phyloP scores from a whole-genome alignment of 1,140 invertebrate species.

The Drosophila orosa region DNA sequence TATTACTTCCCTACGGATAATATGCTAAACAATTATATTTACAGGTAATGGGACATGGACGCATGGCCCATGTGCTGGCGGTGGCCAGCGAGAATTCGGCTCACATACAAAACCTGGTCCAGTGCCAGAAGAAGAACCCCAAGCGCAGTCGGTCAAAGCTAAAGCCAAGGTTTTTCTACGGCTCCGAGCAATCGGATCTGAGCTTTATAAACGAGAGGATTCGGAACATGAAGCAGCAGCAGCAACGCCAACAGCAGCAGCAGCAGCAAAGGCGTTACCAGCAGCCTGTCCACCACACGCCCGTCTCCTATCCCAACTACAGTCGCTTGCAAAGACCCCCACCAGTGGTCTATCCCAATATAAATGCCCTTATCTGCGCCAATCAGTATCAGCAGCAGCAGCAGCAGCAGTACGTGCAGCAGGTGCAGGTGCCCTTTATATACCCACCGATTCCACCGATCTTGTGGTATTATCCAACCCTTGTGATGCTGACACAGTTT shows the following conservation, averaged over 20 bases:
- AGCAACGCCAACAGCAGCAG: background rate
- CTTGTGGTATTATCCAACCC: background rate
- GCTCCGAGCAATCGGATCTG: conserved; percentile 32
- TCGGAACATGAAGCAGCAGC: background rate
- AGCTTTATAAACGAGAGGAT: conserved; percentile 42
- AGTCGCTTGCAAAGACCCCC: background rate
- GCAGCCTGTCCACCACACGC: background rate
- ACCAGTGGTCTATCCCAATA: conserved; percentile 4
- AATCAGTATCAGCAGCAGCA: conserved; percentile 14
- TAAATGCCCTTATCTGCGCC: conserved; percentile 8
- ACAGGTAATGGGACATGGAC: conserved; percentile 60
- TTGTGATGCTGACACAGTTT: conserved; percentile 5
- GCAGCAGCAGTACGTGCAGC: too few relatives aligned
- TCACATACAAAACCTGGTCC: conserved; percentile 65
- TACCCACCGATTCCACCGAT: background rate
- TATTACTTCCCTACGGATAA: too few relatives aligned
- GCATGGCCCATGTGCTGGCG: conserved; percentile 38
- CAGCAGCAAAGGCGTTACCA: background rate
- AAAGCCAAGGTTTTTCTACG: conserved; percentile 12
- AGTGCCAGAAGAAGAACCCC: conserved; percentile 46
- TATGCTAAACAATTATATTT: background rate
- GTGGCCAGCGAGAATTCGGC: conserved; percentile 35
- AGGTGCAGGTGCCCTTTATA: conserved; percentile 16
- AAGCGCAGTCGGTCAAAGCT: background rate
- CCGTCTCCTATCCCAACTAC: conserved; percentile 20